phyloP scores from a whole-genome alignment of 2,888 invertebrate genomes.

The Agrilus cyanescens region DNA sequence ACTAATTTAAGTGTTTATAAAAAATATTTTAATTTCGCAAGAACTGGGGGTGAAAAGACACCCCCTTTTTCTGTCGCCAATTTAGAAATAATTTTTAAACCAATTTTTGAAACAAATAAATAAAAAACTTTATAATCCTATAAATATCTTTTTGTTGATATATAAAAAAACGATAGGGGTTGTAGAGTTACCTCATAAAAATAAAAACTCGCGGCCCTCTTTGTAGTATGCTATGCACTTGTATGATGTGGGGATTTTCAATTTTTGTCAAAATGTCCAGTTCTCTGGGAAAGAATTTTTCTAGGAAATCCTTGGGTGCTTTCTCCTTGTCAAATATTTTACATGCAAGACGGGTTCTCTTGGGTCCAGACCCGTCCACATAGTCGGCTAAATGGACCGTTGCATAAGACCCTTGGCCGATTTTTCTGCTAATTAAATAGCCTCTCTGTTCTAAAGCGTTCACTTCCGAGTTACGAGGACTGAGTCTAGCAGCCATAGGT shows the following conservation, averaged over 20 bases:
- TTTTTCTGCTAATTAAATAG: conserved; percentile 73
- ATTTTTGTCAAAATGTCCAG: conserved; percentile 80
- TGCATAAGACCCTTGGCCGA: conserved; percentile 86
- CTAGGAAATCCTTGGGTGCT: conserved; percentile 79
- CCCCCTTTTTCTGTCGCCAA: no score
- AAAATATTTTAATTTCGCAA: no score
- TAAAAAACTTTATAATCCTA: no score
- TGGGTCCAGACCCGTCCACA: conserved; percentile 56
- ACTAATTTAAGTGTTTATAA: no score
- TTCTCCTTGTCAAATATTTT: conserved; percentile 87
- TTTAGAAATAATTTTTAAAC: no score
- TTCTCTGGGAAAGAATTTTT: conserved; percentile 89
- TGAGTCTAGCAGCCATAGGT: conserved; percentile 59
- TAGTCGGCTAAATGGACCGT: conserved; percentile 80
- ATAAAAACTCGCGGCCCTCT: conserved; percentile 76
- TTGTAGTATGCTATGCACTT: conserved; percentile 77
- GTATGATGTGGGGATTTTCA: conserved; percentile 82
- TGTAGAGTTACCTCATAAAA: conserved; percentile 67
- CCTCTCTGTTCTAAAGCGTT: conserved; percentile 76
- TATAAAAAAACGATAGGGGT: not conserved
- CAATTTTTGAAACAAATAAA: no score
- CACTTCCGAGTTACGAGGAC: conserved; percentile 71
- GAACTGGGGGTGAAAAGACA: no score
- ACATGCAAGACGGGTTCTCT: conserved; percentile 68
- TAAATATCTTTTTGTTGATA: not conserved